phyloP scores from a whole-genome alignment of 2,888 invertebrate species.

The Saturnia pavonia region DNA sequence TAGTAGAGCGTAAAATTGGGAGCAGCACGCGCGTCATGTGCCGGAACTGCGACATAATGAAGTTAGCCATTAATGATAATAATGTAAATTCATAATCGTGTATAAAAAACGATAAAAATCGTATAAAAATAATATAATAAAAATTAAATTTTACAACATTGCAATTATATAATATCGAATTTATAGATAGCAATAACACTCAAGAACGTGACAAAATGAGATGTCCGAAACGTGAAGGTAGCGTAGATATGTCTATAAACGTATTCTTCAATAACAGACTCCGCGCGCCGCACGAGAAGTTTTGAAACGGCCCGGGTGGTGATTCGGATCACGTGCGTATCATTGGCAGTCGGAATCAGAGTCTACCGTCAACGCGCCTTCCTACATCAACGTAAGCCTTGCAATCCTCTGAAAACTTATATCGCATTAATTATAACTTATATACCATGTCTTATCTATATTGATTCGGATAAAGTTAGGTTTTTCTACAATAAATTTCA shows the following conservation, averaged over 20 bases:
- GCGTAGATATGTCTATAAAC: slow-evolving; percentile 45
- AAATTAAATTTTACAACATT: background rate
- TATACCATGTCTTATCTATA: background rate
- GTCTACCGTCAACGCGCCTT: slow-evolving; percentile 58
- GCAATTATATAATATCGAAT: slow-evolving; percentile 2
- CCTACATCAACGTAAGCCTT: slow-evolving; percentile 35
- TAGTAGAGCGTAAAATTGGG: too few species aligned
- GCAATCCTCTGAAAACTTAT: slow-evolving; percentile 32
- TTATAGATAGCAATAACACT: background rate
- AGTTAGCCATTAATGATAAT: too few species aligned
- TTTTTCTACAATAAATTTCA: slow-evolving; percentile 6
- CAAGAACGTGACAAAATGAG: slow-evolving; percentile 22
- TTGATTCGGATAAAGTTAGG: background rate
- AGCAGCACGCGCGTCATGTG: too few species aligned
- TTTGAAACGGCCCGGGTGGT: slow-evolving; percentile 44
- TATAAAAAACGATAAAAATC: too few species aligned
- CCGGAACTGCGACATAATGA: too few species aligned
- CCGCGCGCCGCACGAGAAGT: slow-evolving; percentile 35
- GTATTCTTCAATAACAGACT: slow-evolving; percentile 57
- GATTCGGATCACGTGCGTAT: slow-evolving; percentile 70
- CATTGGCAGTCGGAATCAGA: slow-evolving; percentile 73
- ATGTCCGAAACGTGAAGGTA: slow-evolving; percentile 45
- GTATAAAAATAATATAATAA: too few species aligned
- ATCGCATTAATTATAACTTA: slow-evolving; percentile 3
- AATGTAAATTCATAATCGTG: too few species aligned